Evolutionary conservation across 1,140 invertebrate species (phyloP), one percentile per base, ranked within the genome.

Genomic region (Paralvinella palmiformis): DNA sequence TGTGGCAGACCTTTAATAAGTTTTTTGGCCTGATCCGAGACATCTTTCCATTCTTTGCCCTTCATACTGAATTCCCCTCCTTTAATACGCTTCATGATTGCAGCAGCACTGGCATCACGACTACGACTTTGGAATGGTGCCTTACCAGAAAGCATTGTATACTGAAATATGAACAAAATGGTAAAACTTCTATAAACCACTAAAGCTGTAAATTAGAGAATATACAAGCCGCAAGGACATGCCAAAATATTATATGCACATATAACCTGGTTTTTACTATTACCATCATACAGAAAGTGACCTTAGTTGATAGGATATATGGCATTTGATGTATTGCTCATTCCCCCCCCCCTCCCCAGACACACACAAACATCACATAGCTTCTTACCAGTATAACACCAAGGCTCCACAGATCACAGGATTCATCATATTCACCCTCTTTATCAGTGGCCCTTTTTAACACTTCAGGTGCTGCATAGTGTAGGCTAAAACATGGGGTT

Each of bases 391-490:
- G 79, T 69, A 94, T 91, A 3, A 93, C 91, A 0, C 92, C 93
- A 0, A 95, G 79, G 77, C 91, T 93, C 93, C 93, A 96, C 31
- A 95, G 79, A 82, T 96, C 92, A 84, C 92, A 95, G 70, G 87
- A 88, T 76, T 94, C 88, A 72, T 91, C 89, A 79, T 96, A 96
- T 1, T 84, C 84, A 63, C 72, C 65, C 41, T 76, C 74, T 24
- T 73, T 75, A 65, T 72, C 74, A 22, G 75, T 62, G 24, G 77
- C 73, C 48, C 62, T 81, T 53, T 83, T 79, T 0, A 96, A 80
- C 6, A 96, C 91, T 79, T 96, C 93, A 2, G 92, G 93, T 2
- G 92, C 92, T 4, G 91, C 92, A 81, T 95, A 96, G 64, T 90
- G 88, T 24, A 94, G 79, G 0, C 92, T 93, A 74, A 90, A 95